Evolutionary conservation across 2,888 invertebrate species (phyloP), one percentile per base, ranked within the genome.

Genomic region (Cepaea hortensis): DNA sequence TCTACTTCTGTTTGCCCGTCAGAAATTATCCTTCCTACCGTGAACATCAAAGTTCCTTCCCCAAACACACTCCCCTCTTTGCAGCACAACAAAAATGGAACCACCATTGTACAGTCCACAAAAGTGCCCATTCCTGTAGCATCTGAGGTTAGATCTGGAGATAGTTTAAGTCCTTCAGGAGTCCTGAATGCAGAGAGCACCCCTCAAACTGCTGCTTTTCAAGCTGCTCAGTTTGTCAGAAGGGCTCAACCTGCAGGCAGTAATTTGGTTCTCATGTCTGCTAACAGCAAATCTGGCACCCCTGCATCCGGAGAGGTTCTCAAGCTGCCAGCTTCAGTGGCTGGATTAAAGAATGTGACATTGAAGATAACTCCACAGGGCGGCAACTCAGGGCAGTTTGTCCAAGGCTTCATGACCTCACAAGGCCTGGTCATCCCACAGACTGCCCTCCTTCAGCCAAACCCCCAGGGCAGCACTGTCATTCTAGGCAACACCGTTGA

Each of bases 61-160:
- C 92, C 93, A 4, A 90, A 91, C 62, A 90, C 91, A 6, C 88
- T 92, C 75, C 92, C 93, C 3, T 90, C 91, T 9, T 89, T 92
- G 48, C 91, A 91, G 13, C 91, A 91, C 6, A 88, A 92, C 35
- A 91, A 91, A 81, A 91, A 91, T 85, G 91, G 93, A n/a, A 94
- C 93, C 3, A 91, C 91, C 77, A 92, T 92, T 13, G 92, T 93
- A 79, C 91, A 91, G 85, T 92, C 92, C 73, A 93, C 91, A 91
- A 93, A 93, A 85, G 90, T 90, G n/a, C 93, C 93, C 3, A 93
- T 93, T 79, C 91, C 93, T 13, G 91, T 91, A 13, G 90, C 91
- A 15, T 90, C 91, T 9, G 91, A 89, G 84, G 88, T 90, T 15
- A 88, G 90, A 11, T 88, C 85, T 46, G 81, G 85, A 23, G 68